phyloP scores from a whole-genome alignment of 2,888 invertebrate species.

The Ophion slaviceki region DNA sequence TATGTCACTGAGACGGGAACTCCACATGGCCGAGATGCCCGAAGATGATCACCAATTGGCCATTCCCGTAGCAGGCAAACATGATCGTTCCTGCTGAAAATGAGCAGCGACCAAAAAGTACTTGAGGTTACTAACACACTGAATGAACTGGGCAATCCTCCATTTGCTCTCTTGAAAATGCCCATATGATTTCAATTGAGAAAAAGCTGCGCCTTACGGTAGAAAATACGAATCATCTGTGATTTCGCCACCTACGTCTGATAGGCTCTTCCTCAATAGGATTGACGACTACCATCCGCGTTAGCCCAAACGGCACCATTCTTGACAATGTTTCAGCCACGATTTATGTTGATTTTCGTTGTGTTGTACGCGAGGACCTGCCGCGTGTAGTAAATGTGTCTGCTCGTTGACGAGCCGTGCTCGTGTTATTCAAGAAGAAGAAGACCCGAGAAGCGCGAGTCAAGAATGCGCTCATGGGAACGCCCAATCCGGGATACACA shows the following conservation, averaged over 20 bases:
- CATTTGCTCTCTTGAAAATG: no score
- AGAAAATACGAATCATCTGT: no score
- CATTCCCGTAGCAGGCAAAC: background rate
- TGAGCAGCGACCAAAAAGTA: no score
- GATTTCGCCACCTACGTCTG: no score
- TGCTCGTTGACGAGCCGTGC: constrained; percentile 59
- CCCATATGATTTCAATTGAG: no score
- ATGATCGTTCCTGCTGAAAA: no score
- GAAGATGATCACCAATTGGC: constrained; percentile 4
- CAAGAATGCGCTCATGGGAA: constrained; percentile 60
- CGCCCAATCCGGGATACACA: constrained; percentile 36
- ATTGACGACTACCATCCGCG: background rate
- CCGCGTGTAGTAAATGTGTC: constrained; percentile 48
- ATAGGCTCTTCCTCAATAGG: background rate
- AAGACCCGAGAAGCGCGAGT: constrained; percentile 39
- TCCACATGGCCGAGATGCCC: background rate
- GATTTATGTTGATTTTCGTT: constrained; percentile 17
- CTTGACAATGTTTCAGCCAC: background rate
- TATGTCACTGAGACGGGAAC: constrained; percentile 59
- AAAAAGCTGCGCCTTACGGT: no score
- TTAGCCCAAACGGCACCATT: background rate
- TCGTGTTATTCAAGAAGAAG: constrained; percentile 56
- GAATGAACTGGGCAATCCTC: no score
- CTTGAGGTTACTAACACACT: no score
- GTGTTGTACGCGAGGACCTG: constrained; percentile 7